These are phyloP conservation scores for Podarcis muralis DNA, from an alignment of 2,113 vertebrate genomes.

Conservation along the genomic window DNA sequence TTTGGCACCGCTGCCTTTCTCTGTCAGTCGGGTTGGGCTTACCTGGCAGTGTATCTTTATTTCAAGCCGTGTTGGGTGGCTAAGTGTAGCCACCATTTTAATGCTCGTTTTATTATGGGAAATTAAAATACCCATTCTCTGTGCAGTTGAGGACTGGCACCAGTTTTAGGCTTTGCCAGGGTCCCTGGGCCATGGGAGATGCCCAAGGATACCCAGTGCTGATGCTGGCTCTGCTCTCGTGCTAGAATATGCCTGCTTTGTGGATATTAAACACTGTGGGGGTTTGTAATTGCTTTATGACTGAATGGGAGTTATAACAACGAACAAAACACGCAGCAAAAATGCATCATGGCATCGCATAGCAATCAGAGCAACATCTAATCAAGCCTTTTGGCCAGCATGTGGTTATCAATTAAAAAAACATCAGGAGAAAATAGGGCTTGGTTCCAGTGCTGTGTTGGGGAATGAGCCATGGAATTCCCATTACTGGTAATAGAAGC, in stretches of 20 bases:
- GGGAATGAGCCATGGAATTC: background rate
- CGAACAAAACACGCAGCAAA: background rate
- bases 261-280: conserved; percentile 11
- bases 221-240: background rate
- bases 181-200: background rate
- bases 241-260: background rate
- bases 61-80: background rate
- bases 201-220: background rate
- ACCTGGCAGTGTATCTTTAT: background rate
- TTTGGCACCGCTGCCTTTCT: no score
- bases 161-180: background rate
- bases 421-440: conserved; percentile 10
- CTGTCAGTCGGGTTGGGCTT: no score
- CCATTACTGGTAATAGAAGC: conserved; percentile 16
- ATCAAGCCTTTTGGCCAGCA: background rate
- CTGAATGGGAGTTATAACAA: conserved; percentile 5
- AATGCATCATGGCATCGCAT: conserved; percentile 17
- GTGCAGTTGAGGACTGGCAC: background rate
- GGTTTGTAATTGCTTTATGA: conserved; percentile 16
- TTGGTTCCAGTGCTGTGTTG: background rate
- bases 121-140: background rate
- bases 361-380: background rate
- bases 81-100: background rate
- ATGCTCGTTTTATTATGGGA: background rate
- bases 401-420: conserved; percentile 19